Evolutionary conservation across 2,113 vertebrate species (phyloP), one percentile per base, ranked within the genome.

Genomic region (Nothocercus julius): DNA sequence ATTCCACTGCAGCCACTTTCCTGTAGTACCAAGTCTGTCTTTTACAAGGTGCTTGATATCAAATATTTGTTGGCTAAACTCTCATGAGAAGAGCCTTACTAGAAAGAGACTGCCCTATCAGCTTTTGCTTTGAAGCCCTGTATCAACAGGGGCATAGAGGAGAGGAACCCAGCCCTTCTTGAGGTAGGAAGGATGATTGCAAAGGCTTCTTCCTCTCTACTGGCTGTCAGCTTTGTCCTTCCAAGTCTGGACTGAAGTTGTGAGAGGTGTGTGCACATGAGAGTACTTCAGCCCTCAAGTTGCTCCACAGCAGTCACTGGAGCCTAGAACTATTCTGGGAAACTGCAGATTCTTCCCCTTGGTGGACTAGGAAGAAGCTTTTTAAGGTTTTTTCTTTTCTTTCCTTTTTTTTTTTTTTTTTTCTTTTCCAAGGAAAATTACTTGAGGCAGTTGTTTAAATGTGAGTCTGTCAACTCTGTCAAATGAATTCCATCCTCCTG

Each of bases 191-290:
- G 54, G 63, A 56, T 83, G 69, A 87, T 25, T 80, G 73, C 66
- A 78, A 85, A 87, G 66, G 32, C 66, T 73, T 85, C 73, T 83
- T 96, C 80, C 74, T 92, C 92, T 85, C 83, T 92, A 66, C 73
- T 88, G 53, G 34, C 73, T 13, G 0, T 81, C 67, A 81, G 36
- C 82, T 94, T 92, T 89, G 82, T 89, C 69, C 62, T 30, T 59
- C 88, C 47, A 54, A 61, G 40, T 44, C 58, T 79, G 34, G n/a
- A 47, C 40, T 85, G 70, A 92, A 83, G 20, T 19, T 92, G 74
- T 45, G 76, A 44, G 63, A 25, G 16, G 17, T 40, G 61, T 49
- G 56, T 87, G 61, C 36, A 49, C 59, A 53, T 88, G 76, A 87
- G 34, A 21, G 83, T 78, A 51, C 42, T 56, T 25, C 56, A 58